A percentile compares a stretch with the other conserved stretches of the same genome.
Conservation (phyloP, 2,888 invertebrate species). For the Cerastis leucographa region DNA sequence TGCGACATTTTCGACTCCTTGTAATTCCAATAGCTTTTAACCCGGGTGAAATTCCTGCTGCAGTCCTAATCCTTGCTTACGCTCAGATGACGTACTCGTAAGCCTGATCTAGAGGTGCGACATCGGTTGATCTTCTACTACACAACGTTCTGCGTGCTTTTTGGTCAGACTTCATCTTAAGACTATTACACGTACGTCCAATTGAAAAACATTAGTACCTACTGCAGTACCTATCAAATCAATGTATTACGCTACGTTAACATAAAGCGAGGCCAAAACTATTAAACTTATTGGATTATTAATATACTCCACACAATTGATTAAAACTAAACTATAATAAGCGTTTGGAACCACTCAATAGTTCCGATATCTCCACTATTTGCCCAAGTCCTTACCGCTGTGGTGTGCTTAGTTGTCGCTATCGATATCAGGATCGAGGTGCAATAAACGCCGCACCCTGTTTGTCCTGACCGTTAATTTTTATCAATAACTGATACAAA, state of each 20-base stretch:
- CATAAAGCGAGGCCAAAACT: background rate
- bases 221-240: slow-evolving; percentile 5
- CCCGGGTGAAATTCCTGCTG: background rate
- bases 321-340: slow-evolving; percentile 25
- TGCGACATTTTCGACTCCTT: background rate
- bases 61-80: background rate
- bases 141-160: background rate
- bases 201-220: slow-evolving; percentile 19
- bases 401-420: slow-evolving; percentile 40
- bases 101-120: too few species aligned
- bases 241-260: slow-evolving; percentile 16
- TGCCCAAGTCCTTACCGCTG: slow-evolving; percentile 45
- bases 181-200: background rate
- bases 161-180: background rate
- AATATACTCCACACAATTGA: slow-evolving; percentile 23
- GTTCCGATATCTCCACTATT: slow-evolving; percentile 47
- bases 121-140: background rate
- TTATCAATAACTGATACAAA: slow-evolving; percentile 76
- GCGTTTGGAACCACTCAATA: slow-evolving; percentile 30
- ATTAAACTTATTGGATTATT: slow-evolving; percentile 32
- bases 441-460: slow-evolving; percentile 81
- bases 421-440: slow-evolving; percentile 60
- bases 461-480: slow-evolving; percentile 77
- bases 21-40: background rate
- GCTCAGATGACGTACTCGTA: background rate